Evolutionary conservation across 2,113 vertebrate genomes (phyloP), one percentile per base, ranked within the genome.

Genomic region (Oreocharis arfaki): DNA sequence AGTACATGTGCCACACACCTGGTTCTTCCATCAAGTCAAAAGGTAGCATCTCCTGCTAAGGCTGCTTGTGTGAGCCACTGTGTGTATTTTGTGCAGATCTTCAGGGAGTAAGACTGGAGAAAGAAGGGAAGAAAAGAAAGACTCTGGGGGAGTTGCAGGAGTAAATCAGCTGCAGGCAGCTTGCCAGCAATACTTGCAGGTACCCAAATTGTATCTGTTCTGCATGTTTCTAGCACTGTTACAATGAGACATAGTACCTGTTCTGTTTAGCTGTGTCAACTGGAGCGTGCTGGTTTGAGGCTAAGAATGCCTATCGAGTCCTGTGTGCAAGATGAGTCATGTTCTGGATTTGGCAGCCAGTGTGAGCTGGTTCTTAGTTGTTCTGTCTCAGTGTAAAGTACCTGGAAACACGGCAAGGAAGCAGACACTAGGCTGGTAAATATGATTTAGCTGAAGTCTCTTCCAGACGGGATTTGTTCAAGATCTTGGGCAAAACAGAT

Each of bases 161-260:
- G 93, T 84, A 47, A 84, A 94, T 28, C 76, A 79, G 78, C 86
- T 95, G 35, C 97, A 98, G 69, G 81, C 79, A 84, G 10, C 71
- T 76, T 91, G 97, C 93, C 97, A 97, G 87, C 96, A 91, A 24
- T 97, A 98, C 79, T 97, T 98, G 33, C 95, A 97, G 97, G 98
- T 98, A 96, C 32, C 46, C 33, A 65, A 22, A 56, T 76, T 68
- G n/a, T n/a, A 69, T 46, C 75, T 44, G 87, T 50, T 27, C n/a
- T 74, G 10, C 33, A 33, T 80, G 30, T 65, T 64, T 61, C 23
- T 70, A 89, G 63, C n/a, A 37, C 6, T 76, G 42, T 10, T 68
- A 52, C 73, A 84, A 37, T 47, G 39, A 56, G 49, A 82, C 35
- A 42, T 4, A 37, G 23, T 2, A 4, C 5, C 0, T 0, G 26